phyloP scores from a whole-genome alignment of 2,113 vertebrate species.

The Protobothrops mucrosquamatus region DNA sequence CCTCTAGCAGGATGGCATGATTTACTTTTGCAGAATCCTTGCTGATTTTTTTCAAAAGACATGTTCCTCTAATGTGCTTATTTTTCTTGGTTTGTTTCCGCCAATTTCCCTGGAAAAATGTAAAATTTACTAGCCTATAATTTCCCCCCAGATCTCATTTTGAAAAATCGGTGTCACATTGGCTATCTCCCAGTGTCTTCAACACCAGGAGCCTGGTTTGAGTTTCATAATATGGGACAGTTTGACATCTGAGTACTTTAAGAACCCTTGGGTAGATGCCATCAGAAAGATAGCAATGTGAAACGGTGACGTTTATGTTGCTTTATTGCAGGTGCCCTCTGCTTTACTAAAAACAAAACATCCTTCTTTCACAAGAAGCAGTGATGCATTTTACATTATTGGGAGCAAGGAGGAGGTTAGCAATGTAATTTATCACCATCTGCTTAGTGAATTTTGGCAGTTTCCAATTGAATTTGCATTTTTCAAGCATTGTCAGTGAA shows the following conservation, averaged over 20 bases:
- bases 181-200: background rate
- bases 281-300: background rate
- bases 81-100: background rate
- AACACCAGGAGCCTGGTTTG: background rate
- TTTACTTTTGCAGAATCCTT: background rate
- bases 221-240: background rate
- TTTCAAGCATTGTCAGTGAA: background rate
- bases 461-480: background rate
- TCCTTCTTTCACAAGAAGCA: background rate
- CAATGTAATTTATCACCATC: background rate
- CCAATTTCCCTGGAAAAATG: background rate
- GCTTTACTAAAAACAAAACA: background rate
- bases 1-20: background rate
- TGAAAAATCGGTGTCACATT: background rate
- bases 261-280: background rate
- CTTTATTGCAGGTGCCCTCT: background rate
- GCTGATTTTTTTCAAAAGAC: background rate
- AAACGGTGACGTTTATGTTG: background rate
- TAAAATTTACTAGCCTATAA: background rate
- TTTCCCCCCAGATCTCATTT: background rate
- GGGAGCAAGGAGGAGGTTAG: background rate
- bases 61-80: background rate
- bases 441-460: background rate
- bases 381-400: background rate
- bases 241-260: background rate